Evolutionary conservation across 2,113 vertebrate genomes (phyloP).

Genomic region (Podocnemis expansa): DNA sequence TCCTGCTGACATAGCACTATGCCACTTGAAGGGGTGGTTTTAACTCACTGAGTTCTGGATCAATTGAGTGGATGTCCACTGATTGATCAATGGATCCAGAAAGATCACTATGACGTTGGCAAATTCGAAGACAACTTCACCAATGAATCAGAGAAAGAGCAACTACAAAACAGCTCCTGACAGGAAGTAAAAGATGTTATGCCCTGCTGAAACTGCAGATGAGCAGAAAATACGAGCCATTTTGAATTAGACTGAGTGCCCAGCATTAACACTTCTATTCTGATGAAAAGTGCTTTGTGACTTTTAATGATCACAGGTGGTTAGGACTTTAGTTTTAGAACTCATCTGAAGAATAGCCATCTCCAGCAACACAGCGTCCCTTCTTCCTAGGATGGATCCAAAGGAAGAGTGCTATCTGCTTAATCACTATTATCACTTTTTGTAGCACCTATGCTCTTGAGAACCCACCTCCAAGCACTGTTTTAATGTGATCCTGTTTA

Average conservation of each 20-base stretch:
- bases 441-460: neutral
- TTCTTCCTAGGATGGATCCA: neutral
- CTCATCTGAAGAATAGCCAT: neutral
- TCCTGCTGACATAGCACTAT: too few species aligned
- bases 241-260: neutral
- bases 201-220: neutral
- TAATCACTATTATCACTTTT: neutral
- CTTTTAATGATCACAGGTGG: neutral
- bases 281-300: neutral
- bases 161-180: neutral
- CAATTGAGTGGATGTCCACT: too few species aligned
- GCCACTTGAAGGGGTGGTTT: too few species aligned
- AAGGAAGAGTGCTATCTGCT: accelerated
- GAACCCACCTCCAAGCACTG: neutral
- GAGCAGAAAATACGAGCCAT: accelerated
- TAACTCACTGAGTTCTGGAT: too few species aligned
- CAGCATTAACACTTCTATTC: neutral
- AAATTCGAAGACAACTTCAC: neutral
- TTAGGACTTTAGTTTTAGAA: neutral
- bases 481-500: neutral
- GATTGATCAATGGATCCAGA: too few species aligned
- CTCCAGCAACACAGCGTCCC: neutral
- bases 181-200: neutral
- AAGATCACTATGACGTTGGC: too few species aligned
- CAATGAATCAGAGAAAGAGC: accelerated